phyloP scores from a whole-genome alignment of 2,888 invertebrate genomes.

The Pedicia rivosa region DNA sequence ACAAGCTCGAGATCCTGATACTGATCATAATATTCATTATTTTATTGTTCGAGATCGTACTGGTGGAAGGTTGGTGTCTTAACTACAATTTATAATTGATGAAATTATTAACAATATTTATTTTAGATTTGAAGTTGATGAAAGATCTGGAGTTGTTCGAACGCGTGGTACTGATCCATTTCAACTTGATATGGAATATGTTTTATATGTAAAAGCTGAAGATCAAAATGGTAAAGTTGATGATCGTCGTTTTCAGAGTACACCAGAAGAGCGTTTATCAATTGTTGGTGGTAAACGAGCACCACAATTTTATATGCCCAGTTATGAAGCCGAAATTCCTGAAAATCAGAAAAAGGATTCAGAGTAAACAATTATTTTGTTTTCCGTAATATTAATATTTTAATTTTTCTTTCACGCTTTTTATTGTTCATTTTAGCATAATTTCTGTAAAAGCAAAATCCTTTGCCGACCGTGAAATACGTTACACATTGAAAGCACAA shows the following conservation, averaged over 20 bases:
- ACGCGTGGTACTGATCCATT: conserved; percentile 84
- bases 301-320: conserved; percentile 93
- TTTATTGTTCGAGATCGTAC: conserved; percentile 87
- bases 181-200: conserved; percentile 92
- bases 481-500: conserved; percentile 89
- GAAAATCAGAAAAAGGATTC: conserved; percentile 96
- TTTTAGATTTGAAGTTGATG: conserved; percentile 63
- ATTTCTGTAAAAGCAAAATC: conserved; percentile 95
- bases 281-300: conserved; percentile 96
- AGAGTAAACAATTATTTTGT: conserved; percentile 48
- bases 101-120: no score
- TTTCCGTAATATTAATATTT: background rate
- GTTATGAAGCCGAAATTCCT: conserved; percentile 88
- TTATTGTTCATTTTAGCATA: conserved; percentile 45
- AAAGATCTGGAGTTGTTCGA: conserved; percentile 80
- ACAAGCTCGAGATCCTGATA: conserved; percentile 91
- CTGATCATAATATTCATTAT: conserved; percentile 90
- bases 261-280: conserved; percentile 78
- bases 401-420: conserved; percentile 1
- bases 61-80: conserved; percentile 34
- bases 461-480: conserved; percentile 89
- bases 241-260: conserved; percentile 76
- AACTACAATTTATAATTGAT: no score
- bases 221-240: conserved; percentile 89
- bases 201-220: conserved; percentile 89